Base-by-base conservation (phyloP, 2,113 vertebrate species). In the Notarius lentiginosus region DNA sequence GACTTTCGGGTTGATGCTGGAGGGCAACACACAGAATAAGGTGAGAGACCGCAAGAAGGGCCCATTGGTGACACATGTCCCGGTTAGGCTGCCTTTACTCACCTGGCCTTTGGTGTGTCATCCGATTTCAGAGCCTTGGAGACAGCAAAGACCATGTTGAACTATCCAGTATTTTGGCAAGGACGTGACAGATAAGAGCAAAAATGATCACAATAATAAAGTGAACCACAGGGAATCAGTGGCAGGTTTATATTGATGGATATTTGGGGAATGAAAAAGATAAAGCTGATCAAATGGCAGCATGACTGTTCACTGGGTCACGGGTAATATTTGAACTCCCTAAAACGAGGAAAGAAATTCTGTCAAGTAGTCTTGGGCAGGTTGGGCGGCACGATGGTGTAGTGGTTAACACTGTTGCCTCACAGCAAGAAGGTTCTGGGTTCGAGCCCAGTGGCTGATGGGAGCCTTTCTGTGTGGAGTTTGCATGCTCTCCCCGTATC, bases 41-140 rank as follows among this genome's bases (percentile, higher is more conserved):
- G 87, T 58, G 76, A 63, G 75, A 90, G 91, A 94, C 93, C 94
- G 94, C 93, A 94, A 94, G 90, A 95, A 94, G 92, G 92, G 89
- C 90, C 91, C 73, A 88, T 90, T 91, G 27, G 92, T 92, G 94
- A 95, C 94, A 95, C 94, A 95, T 94, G 94, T 93, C 93, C 93
- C 91, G 86, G 86, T 84, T 87, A 87, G 90, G 87, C 92, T 89
- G 88, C 89, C 86, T 90, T 91, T 79, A 85, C 92, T 92, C 89
- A 90, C 90, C 92, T 88, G 83, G 90, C 82, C 94, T 95, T 95
- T 95, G 94, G 93, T 90, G 94, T 93, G 90, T 94, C 91, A 93
- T 96, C 95, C 76, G 90, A 91, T 96, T 96, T 94, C 95, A 91
- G 53, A 87, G 79, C 87, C 90, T 94, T 89, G 91, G 89, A 93